Evolutionary conservation across 1,140 invertebrate species (phyloP).

Genomic region (Nephotettix cincticeps): DNA sequence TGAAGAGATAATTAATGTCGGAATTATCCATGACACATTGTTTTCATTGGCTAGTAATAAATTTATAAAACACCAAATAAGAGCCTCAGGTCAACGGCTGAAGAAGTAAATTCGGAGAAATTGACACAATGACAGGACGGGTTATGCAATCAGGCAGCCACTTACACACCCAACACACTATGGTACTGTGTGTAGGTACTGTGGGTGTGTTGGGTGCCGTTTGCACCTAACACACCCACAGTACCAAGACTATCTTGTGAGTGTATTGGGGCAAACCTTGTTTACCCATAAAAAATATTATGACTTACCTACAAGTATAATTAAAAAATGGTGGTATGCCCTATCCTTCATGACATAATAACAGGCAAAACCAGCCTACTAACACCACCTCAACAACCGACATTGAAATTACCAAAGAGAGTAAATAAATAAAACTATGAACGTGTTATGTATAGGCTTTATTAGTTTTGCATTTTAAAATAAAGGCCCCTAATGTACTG

Average conservation of each 20-base stretch:
- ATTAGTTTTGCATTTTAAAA: too few species aligned
- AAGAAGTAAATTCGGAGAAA: not conserved
- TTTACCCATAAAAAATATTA: conserved; percentile 11
- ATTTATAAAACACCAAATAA: conserved; percentile 1
- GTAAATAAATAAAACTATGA: too few species aligned
- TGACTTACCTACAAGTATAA: conserved; percentile 17
- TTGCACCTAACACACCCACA: conserved; percentile 15
- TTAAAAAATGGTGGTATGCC: conserved; percentile 15
- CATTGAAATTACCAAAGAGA: too few species aligned
- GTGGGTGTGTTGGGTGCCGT: too few species aligned
- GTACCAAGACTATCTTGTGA: conserved; percentile 18
- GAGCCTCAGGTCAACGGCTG: not conserved
- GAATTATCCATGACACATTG: not conserved
- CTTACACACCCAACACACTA: too few species aligned
- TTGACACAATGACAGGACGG: not conserved
- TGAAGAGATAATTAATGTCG: not conserved
- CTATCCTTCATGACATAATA: conserved; percentile 8
- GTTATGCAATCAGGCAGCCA: conserved; percentile 9
- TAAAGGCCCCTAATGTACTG: too few species aligned
- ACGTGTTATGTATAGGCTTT: too few species aligned
- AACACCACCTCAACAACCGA: too few species aligned
- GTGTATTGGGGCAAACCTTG: conserved; percentile 11
- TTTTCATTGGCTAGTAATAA: not conserved
- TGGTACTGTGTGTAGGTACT: too few species aligned
- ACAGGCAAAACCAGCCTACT: too few species aligned